Evolutionary conservation across 2,113 vertebrate species (phyloP), one percentile per base, ranked within the genome.

Genomic region (Pomatostomus ruficeps): DNA sequence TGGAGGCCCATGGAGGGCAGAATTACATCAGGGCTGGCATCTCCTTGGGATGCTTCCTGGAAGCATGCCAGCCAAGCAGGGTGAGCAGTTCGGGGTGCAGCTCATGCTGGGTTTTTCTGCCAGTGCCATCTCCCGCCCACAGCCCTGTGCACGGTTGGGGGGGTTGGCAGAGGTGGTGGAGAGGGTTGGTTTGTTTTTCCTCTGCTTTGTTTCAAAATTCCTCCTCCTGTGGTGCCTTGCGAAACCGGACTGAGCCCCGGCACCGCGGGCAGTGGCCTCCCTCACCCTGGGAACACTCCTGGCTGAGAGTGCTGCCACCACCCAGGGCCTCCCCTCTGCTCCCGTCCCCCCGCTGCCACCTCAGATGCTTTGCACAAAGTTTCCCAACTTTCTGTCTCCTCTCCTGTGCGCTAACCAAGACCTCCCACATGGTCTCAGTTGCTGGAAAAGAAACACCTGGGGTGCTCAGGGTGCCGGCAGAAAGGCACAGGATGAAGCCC

Each of bases 151-250:
- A 3, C 0, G 1, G 26, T n/a, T n/a, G 15, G 1, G 0, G 26
- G 18, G 9, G 6, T 19, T 84, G 91, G 80, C 72, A 71, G 67
- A 40, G 29, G 35, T 3, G 2, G 6, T 31, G 23, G 28, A 66
- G 46, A 6, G 29, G 35, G 36, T 21, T n/a, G 52, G 61, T 87
- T 96, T 94, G 83, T 84, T 88, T 96, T 93, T 65, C 15, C 17
- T 91, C 52, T 80, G 29, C 74, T 45, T 94, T 58, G 43, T 94
- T 95, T 76, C 76, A 85, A 83, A 96, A 96, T 66, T 70, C 54
- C 46, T 67, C 33, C 59, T 79, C 38, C 85, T 3, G 1, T 1
- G 2, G 62, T 5, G 1, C 73, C 85, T 91, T 94, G 94, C 12
- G 21, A 96, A 95, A 93, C 24, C 0, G 0, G 45, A 2, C 54